Evolutionary conservation across 2,797 vertebrate species (phyloP).

Genomic region (Ctenosaura bakeri): DNA sequence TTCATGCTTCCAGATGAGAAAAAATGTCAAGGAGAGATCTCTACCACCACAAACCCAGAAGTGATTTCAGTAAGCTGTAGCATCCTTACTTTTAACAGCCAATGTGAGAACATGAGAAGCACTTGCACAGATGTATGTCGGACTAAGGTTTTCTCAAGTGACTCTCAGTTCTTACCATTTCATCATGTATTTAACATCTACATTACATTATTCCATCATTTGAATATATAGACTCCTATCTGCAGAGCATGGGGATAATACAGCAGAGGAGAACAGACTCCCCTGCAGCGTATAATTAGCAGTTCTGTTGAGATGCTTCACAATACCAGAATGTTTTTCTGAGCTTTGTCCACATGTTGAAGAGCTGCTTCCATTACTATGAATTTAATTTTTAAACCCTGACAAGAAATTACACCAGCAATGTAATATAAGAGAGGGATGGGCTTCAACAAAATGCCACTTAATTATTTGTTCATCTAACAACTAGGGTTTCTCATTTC

Average conservation of each 20-base stretch:
- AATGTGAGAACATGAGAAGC: not conserved
- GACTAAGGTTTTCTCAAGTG: not conserved
- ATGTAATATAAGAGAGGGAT: conserved; percentile 38
- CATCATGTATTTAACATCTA: not conserved
- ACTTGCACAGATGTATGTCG: not conserved
- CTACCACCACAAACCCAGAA: not conserved
- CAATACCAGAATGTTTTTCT: conserved; percentile 14
- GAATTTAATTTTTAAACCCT: conserved; percentile 41
- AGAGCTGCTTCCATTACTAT: conserved; percentile 12
- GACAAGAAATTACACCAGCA: conserved; percentile 6
- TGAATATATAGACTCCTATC: not conserved
- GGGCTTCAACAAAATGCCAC: conserved; percentile 8
- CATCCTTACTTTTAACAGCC: not conserved
- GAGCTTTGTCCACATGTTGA: not conserved
- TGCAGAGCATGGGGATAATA: accelerated
- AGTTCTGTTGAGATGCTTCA: accelerated
- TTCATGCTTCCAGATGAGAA: not conserved
- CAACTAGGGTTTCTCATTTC: conserved; percentile 2
- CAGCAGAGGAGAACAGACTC: accelerated
- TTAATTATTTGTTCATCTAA: not conserved
- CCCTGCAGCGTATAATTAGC: accelerated
- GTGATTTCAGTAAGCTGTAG: not conserved
- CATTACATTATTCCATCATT: not conserved
- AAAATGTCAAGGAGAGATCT: no score
- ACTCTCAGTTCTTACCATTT: not conserved